Percentiles rank a stretch among this genome's conserved stretches.
These are phyloP conservation scores for Bubalus kerabau DNA, from an alignment of 2,113 vertebrate genomes.

Conservation along the genomic window DNA sequence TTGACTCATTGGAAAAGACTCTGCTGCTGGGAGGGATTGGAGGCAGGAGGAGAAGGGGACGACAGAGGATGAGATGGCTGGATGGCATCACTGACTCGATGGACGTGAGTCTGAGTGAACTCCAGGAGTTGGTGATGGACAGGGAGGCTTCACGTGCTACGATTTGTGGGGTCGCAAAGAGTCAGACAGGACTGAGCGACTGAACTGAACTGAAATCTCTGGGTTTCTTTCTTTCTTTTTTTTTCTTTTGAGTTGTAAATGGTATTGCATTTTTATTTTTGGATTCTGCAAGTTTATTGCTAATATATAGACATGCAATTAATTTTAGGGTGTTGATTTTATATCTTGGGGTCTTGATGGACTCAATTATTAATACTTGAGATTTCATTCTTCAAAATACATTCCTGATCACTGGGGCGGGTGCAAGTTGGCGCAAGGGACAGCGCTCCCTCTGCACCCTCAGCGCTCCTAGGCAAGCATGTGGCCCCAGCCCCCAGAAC, in stretches of 20 bases:
- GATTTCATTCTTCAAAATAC: neutral
- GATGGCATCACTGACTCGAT: no score
- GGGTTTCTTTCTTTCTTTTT: neutral
- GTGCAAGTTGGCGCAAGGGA: accelerated
- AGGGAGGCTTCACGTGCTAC: no score
- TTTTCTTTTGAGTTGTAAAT: neutral
- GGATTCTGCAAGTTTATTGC: neutral
- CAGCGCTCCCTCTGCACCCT: accelerated
- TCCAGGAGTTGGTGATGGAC: no score
- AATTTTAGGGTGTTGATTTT: neutral
- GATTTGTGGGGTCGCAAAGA: no score
- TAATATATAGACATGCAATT: neutral
- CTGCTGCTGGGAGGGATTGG: no score
- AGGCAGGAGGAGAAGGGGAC: no score
- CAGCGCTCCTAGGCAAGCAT: neutral
- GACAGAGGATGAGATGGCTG: no score
- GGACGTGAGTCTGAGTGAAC: no score
- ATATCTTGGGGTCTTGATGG: neutral
- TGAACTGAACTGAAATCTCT: neutral
- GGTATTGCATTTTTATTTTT: neutral
- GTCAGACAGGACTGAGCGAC: no score
- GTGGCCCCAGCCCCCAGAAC: neutral
- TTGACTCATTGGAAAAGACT: no score
- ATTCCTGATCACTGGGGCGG: neutral
- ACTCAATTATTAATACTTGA: neutral